A percentile compares a stretch with the other conserved stretches of the same genome.
Conservation (phyloP, 2,113 vertebrate genomes). For the Coreoperca whiteheadi region DNA sequence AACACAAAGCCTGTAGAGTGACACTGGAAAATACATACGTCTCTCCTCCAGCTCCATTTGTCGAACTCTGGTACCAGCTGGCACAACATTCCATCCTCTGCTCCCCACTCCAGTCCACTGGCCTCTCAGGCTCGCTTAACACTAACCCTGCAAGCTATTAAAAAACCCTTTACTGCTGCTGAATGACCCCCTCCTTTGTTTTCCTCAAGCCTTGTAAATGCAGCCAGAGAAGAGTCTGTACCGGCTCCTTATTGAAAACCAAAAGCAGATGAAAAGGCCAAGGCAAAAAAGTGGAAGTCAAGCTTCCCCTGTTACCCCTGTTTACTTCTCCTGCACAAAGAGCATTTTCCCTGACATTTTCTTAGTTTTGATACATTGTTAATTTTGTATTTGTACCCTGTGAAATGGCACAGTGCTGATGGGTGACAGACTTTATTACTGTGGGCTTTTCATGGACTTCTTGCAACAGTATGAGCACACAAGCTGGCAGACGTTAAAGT, state of each 20-base stretch:
- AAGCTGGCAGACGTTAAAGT: not conserved
- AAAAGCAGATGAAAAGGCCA: constrained; percentile 34
- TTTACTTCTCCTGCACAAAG: constrained; percentile 9
- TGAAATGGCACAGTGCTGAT: constrained; percentile 37
- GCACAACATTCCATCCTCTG: constrained; percentile 31
- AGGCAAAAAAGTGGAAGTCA: constrained; percentile 54
- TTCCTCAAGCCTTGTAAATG: constrained; percentile 48
- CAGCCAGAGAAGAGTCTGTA: constrained; percentile 46
- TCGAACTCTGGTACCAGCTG: constrained; percentile 57
- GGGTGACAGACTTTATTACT: constrained; percentile 20
- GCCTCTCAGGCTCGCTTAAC: constrained; percentile 59
- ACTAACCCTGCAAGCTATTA: constrained; percentile 61
- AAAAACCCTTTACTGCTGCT: constrained; percentile 59
- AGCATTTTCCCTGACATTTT: constrained; percentile 50
- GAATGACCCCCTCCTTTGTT: constrained; percentile 69
- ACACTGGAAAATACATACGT: constrained; percentile 4
- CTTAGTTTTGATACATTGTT: constrained; percentile 13
- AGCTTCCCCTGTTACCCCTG: constrained; percentile 54
- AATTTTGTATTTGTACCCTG: constrained; percentile 1
- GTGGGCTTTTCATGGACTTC: not conserved
- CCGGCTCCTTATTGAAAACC: constrained; percentile 41
- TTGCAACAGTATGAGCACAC: not conserved
- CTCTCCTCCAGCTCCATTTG: constrained; percentile 6
- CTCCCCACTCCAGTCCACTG: constrained; percentile 31
- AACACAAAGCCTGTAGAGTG: not conserved